Evolutionary conservation across 2,797 vertebrate species (phyloP), one percentile per base, ranked within the genome.

Genomic region (Thaleichthys pacificus): DNA sequence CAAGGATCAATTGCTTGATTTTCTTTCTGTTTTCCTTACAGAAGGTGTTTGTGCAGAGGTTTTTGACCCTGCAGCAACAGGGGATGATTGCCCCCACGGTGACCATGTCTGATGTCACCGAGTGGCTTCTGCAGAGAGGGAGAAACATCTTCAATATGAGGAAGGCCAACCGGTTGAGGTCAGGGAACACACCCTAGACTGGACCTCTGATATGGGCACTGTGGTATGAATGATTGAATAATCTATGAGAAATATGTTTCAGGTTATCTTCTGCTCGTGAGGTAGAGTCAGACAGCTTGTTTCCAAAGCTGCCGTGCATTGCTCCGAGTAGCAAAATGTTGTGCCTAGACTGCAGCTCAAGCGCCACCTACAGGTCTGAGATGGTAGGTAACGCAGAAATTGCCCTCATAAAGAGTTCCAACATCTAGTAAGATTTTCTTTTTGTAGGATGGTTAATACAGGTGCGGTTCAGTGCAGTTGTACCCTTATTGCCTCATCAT

Each of bases 101-200:
- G 42, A 67, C 68, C 57, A 19, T 70, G 26, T 47, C 74, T 17
- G 71, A 71, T 61, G 24, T 77, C n/a, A 77, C 63, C 2, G 26
- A 74, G 4, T 70, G 68, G 62, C 24, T 58, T 11, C 57, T 62
- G 63, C 47, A 54, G 11, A 66, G 63, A 47, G 72, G 64, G 58
- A 61, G 62, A 60, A 28, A 3, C 3, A 17, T 58, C 65, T 71
- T 62, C 7, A 38, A 19, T 14, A 22, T 24, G 26, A 19, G 22
- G 24, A 47, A 68, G 64, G 21, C 38, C 11, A 66, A 24, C 22
- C 22, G 21, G 64, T 14, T 21, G 4, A 66, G 64, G 38, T 66
- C 35, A 49, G 64, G 24, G 32, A 19, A 64, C 62, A 38, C 8
- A 24, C 38, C 42, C 19, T 14, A 35, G 61, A 30, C 19, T 32